These are phyloP conservation scores for Diadegma fenestrale DNA, from an alignment of 2,888 invertebrate species.

Conservation along the genomic window DNA sequence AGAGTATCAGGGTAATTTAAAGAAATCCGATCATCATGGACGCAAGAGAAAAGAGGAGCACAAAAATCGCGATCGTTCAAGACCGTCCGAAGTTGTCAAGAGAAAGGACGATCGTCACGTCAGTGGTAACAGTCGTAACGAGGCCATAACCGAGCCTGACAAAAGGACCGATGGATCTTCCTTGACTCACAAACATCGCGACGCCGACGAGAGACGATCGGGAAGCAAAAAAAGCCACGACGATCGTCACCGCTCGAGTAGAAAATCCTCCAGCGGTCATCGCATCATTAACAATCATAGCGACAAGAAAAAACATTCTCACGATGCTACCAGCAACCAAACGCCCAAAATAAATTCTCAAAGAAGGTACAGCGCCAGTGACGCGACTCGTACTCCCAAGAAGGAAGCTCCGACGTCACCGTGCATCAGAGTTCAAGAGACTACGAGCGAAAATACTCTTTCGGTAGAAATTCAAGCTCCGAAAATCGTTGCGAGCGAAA, in stretches of 20 bases:
- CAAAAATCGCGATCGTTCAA: slow-evolving; percentile 75
- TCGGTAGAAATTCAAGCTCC: not conserved
- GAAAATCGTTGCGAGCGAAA: slow-evolving; percentile 11
- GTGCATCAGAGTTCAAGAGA: not conserved
- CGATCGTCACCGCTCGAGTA: slow-evolving; percentile 77
- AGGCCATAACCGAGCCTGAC: slow-evolving; percentile 61
- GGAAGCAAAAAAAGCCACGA: slow-evolving; percentile 76
- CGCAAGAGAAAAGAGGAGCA: slow-evolving; percentile 77
- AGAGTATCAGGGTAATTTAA: slow-evolving; percentile 83
- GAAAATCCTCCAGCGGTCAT: slow-evolving; percentile 74
- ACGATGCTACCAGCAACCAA: slow-evolving; percentile 55
- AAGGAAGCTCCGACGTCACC: slow-evolving; percentile 30
- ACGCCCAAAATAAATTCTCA: slow-evolving; percentile 41
- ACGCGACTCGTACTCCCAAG: slow-evolving; percentile 27
- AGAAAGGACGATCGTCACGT: slow-evolving; percentile 69
- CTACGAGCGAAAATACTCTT: not conserved
- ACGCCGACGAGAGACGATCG: slow-evolving; percentile 70
- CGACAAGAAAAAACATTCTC: slow-evolving; percentile 76
- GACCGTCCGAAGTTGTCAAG: slow-evolving; percentile 70
- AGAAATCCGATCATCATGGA: slow-evolving; percentile 83
- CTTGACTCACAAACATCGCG: slow-evolving; percentile 54
- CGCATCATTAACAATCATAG: slow-evolving; percentile 66
- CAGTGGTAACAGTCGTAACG: slow-evolving; percentile 57
- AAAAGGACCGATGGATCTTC: slow-evolving; percentile 52
- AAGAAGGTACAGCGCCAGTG: slow-evolving; percentile 51